Conservation (phyloP, 2,888 invertebrate genomes). For the Trypoxylon attenuatum region DNA sequence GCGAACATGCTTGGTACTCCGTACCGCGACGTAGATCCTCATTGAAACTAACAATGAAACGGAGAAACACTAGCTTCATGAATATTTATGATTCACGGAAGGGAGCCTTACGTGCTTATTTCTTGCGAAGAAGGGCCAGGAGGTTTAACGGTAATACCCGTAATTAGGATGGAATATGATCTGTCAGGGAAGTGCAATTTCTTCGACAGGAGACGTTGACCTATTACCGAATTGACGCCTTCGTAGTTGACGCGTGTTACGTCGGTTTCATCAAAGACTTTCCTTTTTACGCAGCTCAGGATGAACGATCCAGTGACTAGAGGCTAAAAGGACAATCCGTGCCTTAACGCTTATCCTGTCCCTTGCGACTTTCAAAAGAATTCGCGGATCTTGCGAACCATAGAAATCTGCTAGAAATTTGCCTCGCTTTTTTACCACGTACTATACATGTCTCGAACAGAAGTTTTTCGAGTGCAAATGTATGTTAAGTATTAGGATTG, state of each 20-base stretch:
- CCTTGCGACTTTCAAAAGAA: too few species aligned
- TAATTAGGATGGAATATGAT: too few species aligned
- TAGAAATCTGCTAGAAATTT: too few species aligned
- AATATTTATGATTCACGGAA: neutral
- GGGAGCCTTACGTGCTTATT: too few species aligned
- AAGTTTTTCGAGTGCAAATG: too few species aligned
- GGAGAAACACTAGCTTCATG: neutral
- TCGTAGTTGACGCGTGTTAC: neutral
- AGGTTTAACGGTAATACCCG: too few species aligned
- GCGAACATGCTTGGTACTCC: neutral
- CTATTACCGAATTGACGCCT: constrained; percentile 26
- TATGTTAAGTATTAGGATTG: too few species aligned
- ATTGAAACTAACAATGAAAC: neutral
- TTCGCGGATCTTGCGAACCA: too few species aligned
- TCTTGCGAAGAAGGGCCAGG: too few species aligned
- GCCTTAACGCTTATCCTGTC: neutral
- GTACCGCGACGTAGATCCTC: neutral
- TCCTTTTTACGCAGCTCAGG: constrained; percentile 17
- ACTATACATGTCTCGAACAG: too few species aligned
- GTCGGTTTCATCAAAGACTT: constrained; percentile 19
- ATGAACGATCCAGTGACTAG: constrained; percentile 4
- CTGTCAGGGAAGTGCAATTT: too few species aligned
- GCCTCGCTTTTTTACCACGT: too few species aligned
- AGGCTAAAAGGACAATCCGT: constrained; percentile 6
- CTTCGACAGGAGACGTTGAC: constrained; percentile 18